Evolutionary conservation across 1,140 invertebrate species (phyloP).

Genomic region (Xylocopa sonorina): DNA sequence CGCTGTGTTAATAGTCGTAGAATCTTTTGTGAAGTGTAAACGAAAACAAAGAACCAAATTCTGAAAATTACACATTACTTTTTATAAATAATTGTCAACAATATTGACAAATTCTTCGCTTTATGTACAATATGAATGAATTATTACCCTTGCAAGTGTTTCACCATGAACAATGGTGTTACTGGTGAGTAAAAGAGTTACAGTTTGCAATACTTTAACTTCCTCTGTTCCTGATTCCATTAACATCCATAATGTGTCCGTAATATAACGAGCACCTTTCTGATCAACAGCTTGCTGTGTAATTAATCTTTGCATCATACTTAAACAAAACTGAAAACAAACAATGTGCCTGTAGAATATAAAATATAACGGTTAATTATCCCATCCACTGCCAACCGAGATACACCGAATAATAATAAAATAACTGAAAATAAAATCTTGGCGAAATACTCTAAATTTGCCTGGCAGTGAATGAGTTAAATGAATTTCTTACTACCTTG

Average conservation of each 20-base stretch:
- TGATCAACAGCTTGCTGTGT: constrained; percentile 92
- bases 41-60: constrained; percentile 97
- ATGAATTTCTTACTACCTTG: too few species aligned
- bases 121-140: constrained; percentile 17
- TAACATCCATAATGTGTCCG: constrained; percentile 95
- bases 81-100: not conserved
- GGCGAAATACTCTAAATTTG: too few species aligned
- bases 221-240: constrained; percentile 97
- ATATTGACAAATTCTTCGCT: not conserved
- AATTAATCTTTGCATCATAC: constrained; percentile 93
- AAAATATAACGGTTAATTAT: too few species aligned
- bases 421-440: too few species aligned
- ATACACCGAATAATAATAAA: not conserved
- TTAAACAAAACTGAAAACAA: constrained; percentile 90
- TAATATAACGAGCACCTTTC: constrained; percentile 95
- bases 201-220: constrained; percentile 97
- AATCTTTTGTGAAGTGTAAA: constrained; percentile 96
- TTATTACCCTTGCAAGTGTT: constrained; percentile 91
- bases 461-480: too few species aligned
- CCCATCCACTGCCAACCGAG: too few species aligned
- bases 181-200: constrained; percentile 96
- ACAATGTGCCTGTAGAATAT: constrained; percentile 38
- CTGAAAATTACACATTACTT: constrained; percentile 82
- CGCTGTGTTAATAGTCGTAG: constrained; percentile 97
- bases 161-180: constrained; percentile 97